Conservation (phyloP, 2,113 vertebrate genomes). For the Phoenicopterus ruber region DNA sequence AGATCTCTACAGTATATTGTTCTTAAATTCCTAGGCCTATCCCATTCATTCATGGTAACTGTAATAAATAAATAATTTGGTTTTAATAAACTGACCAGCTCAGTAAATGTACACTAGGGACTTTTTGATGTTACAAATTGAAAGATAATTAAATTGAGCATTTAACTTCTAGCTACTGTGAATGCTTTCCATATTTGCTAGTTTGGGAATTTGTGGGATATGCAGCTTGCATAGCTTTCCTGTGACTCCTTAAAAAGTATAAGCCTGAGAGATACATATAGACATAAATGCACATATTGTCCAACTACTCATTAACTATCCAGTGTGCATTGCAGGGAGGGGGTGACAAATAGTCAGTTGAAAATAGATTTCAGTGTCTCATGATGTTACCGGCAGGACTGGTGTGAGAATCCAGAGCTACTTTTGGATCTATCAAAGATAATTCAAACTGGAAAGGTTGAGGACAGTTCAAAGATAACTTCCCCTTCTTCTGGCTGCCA, state of each 20-base stretch:
- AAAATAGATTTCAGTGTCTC: slow-evolving; percentile 12
- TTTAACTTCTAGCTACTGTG: neutral
- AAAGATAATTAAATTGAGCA: neutral
- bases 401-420: slow-evolving; percentile 43
- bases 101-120: neutral
- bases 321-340: neutral
- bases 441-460: slow-evolving; percentile 20
- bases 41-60: neutral
- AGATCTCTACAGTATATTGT: neutral
- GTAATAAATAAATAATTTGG: neutral
- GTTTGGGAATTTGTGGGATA: neutral
- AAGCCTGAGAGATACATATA: neutral
- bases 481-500: neutral
- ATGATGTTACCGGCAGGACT: neutral
- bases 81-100: slow-evolving; percentile 9
- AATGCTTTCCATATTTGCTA: neutral
- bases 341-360: neutral
- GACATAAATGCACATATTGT: neutral
- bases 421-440: slow-evolving; percentile 41
- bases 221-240: neutral
- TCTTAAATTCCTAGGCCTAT: neutral
- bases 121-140: neutral
- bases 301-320: neutral
- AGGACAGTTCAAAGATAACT: slow-evolving; percentile 38
- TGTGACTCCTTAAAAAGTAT: neutral